Conservation (phyloP, 2,888 invertebrate genomes). For the Volucella inanis region DNA sequence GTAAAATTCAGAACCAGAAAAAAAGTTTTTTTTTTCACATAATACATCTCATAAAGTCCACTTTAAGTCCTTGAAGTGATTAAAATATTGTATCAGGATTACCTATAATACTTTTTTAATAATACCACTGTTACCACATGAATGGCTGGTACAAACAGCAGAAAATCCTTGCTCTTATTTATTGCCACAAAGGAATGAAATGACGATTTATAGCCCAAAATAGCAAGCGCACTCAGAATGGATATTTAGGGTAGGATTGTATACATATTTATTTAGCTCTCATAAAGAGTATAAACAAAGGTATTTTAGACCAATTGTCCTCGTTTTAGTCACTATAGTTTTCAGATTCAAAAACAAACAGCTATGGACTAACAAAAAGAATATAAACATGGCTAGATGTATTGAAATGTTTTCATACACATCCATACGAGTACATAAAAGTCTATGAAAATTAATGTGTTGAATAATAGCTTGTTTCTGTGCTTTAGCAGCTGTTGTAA, state of each 20-base stretch:
- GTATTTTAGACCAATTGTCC: conserved; percentile 31
- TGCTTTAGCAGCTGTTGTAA: conserved; percentile 20
- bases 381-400: background rate
- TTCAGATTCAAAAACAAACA: conserved; percentile 31
- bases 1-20: too few species aligned
- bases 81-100: conserved; percentile 41
- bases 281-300: conserved; percentile 29
- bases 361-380: conserved; percentile 24
- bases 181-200: conserved; percentile 47
- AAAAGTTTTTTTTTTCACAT: too few species aligned
- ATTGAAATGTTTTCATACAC: background rate
- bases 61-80: conserved; percentile 32
- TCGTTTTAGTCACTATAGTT: conserved; percentile 27
- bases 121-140: conserved; percentile 12
- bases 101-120: conserved; percentile 15
- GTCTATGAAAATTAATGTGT: background rate
- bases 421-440: background rate
- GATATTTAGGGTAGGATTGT: conserved; percentile 20
- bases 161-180: conserved; percentile 60
- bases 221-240: conserved; percentile 34
- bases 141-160: conserved; percentile 16
- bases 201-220: conserved; percentile 34
- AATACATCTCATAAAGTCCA: conserved; percentile 1
- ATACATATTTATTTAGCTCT: conserved; percentile 25
- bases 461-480: background rate